A percentile compares a stretch with the other conserved stretches of the same genome.
Evolutionary conservation across 1,140 invertebrate species (phyloP).

Genomic region (Drosophila sucinea): DNA sequence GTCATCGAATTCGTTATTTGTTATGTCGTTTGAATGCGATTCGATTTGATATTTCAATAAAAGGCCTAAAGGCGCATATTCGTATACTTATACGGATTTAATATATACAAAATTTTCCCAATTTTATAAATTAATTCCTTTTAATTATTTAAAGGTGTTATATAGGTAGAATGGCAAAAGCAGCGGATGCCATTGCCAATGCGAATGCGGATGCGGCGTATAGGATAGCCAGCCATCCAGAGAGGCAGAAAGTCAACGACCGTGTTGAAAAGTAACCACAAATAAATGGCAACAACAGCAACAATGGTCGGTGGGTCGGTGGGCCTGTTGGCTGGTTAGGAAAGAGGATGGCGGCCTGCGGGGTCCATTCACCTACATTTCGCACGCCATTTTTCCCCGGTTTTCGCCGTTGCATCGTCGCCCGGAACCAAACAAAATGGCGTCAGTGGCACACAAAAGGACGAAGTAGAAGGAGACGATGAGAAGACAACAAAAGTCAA

Average conservation of each 20-base stretch:
- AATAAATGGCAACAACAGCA: conserved; percentile 32
- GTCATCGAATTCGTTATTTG: neutral
- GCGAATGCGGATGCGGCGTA: conserved; percentile 2
- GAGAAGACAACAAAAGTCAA: conserved; percentile 70
- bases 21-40: neutral
- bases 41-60: neutral
- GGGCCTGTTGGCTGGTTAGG: neutral
- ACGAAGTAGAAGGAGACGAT: conserved; percentile 15
- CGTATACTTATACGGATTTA: neutral
- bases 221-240: neutral
- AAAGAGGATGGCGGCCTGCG: conserved; percentile 18
- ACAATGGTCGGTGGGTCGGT: neutral
- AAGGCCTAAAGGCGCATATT: neutral
- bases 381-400: conserved; percentile 57
- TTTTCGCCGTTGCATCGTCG: conserved; percentile 15
- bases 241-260: conserved; percentile 50
- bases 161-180: neutral
- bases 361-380: conserved; percentile 78
- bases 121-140: conserved; percentile 1
- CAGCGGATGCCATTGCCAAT: neutral
- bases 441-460: conserved; percentile 59
- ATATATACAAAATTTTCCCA: neutral
- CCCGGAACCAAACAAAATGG: conserved; percentile 63
- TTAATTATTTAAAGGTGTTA: conserved; percentile 9
- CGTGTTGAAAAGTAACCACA: conserved; percentile 57